Evolutionary conservation across 2,797 vertebrate genomes (phyloP), one percentile per base, ranked within the genome.

Genomic region (Gallirallus australis): DNA sequence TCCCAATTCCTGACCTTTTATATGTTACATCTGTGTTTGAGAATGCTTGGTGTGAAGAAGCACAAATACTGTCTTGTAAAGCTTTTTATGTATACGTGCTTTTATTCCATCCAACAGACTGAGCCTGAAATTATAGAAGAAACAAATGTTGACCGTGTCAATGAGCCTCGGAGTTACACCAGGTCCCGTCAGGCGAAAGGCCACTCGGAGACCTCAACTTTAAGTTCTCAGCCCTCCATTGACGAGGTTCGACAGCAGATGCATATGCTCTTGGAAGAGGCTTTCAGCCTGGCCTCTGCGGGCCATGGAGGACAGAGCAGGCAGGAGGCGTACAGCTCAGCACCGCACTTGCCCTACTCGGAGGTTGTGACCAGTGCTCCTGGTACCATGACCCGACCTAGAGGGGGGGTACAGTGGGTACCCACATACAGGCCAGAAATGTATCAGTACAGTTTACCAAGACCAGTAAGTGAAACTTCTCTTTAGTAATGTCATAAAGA

Each of bases 221-320:
- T 99, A 96, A 99, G 99, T 98, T 99, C 99, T n/a, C 99, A 99
- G 98, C 99, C 99, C 2, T 99, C 99, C 79, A 99, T 99, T 80
- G 99, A 99, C 21, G 99, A 99, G 97, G 99, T 99, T 90, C 98
- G 99, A 39, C 99, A 99, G 93, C 99, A 99, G 98, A 99, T 99
- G 99, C 99, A 99, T 96, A 98, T 99, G 98, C 98, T 99, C 82
- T 98, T 99, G 97, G 99, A 99, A 96, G 99, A 99, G 96, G 99
- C 99, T 33, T 99, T 99, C 98, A 99, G 99, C 97, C 97, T 99
- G 97, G 99, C 99, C 12, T 99, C 99, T 0, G 99, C 99, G 1
- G 99, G 99, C 53, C 99, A 99, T 16, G 98, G 98, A 19, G 98
- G 98, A 78, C 98, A 99, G 60, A 98, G 98, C 93, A 98, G 99